Base-by-base conservation (phyloP, 2,113 vertebrate species). In the Accipiter virgatus region DNA sequence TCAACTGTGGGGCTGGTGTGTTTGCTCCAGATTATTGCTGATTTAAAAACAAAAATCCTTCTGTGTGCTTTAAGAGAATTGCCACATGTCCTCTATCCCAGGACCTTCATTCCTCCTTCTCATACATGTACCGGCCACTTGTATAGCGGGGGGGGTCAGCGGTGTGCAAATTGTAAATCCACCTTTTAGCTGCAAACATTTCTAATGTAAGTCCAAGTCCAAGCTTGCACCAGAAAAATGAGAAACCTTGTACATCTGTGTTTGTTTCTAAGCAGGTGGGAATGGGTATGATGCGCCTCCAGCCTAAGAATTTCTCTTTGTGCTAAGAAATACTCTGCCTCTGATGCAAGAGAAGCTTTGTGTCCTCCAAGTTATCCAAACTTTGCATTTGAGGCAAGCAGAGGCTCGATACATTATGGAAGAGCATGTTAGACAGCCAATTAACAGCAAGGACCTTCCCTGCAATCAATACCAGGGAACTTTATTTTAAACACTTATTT, bases 371-470 rank as follows among this genome's bases (percentile, higher is more conserved):
- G 19, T 53, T 36, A 38, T 4, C 38, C 34, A 7, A 38, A 18
- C 29, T 47, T 38, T 6, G 53, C 16, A 5, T 50, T 45, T 9
- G 6, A 42, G 38, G 59, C 34, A 16, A 22, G 5, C 56, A 21
- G 32, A 43, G 31, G 32, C 45, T 75, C 2, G 0, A 11, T 65
- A 11, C 1, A 1, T 58, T 53, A 26, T 1, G 11, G 22, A 65
- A 66, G 45, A 55, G 45, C 38, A 6, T 4, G n/a, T 42, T 13
- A 63, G 42, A 26, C 22, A 10, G 25, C 20, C n/a, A 13, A 5
- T 18, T 62, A 73, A 40, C 42, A 58, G 20, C 40, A 67, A 68
- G 47, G n/a, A 34, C 8, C 4, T 26, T n/a, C 32, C 34, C 72
- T 79, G 59, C 23, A 27, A 58, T 34, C 43, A 12, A 36, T 22